Evolutionary conservation across 2,797 vertebrate species (phyloP).

Genomic region (Lagorchestes hirsutus): DNA sequence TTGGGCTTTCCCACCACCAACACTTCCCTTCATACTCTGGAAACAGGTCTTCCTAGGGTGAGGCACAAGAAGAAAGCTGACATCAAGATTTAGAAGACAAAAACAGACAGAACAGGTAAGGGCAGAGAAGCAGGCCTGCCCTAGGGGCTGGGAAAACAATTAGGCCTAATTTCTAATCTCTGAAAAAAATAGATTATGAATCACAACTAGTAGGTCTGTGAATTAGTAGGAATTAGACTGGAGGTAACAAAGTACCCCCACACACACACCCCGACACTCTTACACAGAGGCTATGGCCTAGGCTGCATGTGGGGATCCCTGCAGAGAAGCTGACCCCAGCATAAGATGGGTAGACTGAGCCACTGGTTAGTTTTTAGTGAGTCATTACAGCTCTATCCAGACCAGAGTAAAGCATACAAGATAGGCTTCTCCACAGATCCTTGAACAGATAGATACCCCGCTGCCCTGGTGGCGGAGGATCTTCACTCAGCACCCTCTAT

Average conservation of each 20-base stretch:
- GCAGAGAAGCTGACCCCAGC: not conserved
- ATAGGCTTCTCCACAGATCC: not conserved
- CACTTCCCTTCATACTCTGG: not conserved
- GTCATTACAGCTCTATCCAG: not conserved
- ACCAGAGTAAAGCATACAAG: not conserved
- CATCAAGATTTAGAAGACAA: not conserved
- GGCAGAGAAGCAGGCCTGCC: not conserved
- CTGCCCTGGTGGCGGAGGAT: not conserved
- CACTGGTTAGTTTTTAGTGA: not conserved
- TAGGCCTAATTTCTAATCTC: slow-evolving; percentile 4
- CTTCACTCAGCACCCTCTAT: not conserved
- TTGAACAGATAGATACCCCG: not conserved
- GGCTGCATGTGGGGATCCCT: not conserved
- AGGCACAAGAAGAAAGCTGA: not conserved
- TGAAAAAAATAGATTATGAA: not conserved
- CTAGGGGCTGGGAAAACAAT: not conserved
- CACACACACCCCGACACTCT: not conserved
- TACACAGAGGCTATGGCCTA: not conserved
- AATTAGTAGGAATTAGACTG: not conserved
- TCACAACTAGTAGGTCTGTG: not conserved
- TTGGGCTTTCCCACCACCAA: not conserved
- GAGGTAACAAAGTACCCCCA: not conserved
- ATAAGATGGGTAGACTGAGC: not conserved
- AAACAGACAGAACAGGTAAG: not conserved
- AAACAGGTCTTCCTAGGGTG: slow-evolving; percentile 35